Base-by-base conservation (phyloP, 1,140 invertebrate genomes). In the Ganaspis sp. region DNA sequence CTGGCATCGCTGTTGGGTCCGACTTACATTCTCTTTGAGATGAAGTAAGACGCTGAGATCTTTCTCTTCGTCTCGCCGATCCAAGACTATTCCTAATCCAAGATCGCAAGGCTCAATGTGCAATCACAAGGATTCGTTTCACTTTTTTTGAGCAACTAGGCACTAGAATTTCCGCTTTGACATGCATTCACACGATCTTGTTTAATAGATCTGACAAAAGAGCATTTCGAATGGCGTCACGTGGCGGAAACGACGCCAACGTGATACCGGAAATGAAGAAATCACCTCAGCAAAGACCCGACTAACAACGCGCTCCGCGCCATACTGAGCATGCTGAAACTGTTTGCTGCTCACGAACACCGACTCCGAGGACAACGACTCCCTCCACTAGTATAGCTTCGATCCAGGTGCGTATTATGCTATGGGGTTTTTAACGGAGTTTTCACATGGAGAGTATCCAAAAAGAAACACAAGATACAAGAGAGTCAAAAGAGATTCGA, bases 1-100 rank as follows among this genome's bases (percentile, higher is more conserved):
- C 81, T 83, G 82, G 82, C 84, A 85, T 79, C 84, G 77, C 82
- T 81, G 83, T 81, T 76, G 70, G 21, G 76, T 54, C 64, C 72
- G 70, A 76, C 81, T 82, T 79, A 83, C 82, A 83, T 83, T 83
- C 82, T 83, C 80, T 58, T 74, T 49, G 45, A 37, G 72, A 73
- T 73, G 72, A 73, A 73, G 72, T 73, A 73, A 58, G 72, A 73
- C 49, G 49, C 72, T 17, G 49, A 19, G 49, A 54, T 29, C 42
- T 34, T 73, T 54, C 53, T 29, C 40, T 53, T 34, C 72, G 26
- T 53, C 23, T 34, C 26, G 42, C 21, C 70, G 37, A 49, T 49
- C 45, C 45, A 49, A 49, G n/a, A 49, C 45, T 49, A 49, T 34
- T 64, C 58, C 58, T 34, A 64, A 64, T 64, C 58, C 23, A 29